Evolutionary conservation across 2,888 invertebrate genomes (phyloP).

Genomic region (Eubasilissa splendida): DNA sequence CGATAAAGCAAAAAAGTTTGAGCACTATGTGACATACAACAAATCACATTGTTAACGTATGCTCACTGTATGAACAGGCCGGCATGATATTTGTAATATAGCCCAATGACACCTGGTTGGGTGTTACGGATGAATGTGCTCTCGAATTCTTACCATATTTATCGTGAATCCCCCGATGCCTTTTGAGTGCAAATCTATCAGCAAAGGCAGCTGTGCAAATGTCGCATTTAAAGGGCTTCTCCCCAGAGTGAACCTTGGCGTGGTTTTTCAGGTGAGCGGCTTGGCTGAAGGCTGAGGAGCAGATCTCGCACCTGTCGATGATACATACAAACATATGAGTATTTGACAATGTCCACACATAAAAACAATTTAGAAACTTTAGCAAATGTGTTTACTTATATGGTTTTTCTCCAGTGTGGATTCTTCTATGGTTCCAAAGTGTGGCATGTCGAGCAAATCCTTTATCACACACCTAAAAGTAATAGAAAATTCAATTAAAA

Average conservation of each 20-base stretch:
- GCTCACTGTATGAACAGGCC: not conserved
- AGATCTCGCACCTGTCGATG: conserved; percentile 82
- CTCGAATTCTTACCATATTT: conserved; percentile 78
- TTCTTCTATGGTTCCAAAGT: conserved; percentile 90
- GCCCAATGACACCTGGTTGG: too few species aligned
- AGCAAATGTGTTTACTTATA: conserved; percentile 76
- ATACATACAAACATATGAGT: not conserved
- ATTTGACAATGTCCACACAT: too few species aligned
- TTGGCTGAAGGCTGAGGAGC: conserved; percentile 92
- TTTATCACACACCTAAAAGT: conserved; percentile 82
- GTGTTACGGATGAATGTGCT: too few species aligned
- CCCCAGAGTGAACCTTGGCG: conserved; percentile 87
- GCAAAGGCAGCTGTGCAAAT: conserved; percentile 90
- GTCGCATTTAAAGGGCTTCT: conserved; percentile 88
- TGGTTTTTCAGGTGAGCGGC: conserved; percentile 92
- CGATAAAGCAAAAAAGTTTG: too few species aligned
- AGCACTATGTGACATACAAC: too few species aligned
- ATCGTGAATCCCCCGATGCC: conserved; percentile 90
- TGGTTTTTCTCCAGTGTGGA: conserved; percentile 91
- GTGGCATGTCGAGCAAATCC: conserved; percentile 91
- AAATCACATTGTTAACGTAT: too few species aligned
- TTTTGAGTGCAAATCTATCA: conserved; percentile 88
- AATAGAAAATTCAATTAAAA: too few species aligned
- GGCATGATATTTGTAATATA: not conserved
- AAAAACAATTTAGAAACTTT: too few species aligned